Percentiles rank a stretch among this genome's conserved stretches.
Conservation (phyloP, 2,113 vertebrate genomes). For the Leucosticte australis region DNA sequence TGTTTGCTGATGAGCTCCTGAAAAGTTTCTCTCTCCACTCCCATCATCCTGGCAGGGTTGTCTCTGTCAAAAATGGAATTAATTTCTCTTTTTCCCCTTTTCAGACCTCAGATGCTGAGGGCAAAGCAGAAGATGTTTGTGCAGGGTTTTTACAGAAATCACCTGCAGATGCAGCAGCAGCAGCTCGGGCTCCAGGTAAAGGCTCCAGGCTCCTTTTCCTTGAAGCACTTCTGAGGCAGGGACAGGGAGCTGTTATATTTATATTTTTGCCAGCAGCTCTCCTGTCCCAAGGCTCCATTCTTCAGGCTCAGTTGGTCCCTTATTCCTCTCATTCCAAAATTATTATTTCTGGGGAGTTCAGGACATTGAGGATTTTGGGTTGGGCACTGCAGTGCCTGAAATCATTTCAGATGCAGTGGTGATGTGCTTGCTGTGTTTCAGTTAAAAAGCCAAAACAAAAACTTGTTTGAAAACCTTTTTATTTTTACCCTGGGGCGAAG, state of each 20-base stretch:
- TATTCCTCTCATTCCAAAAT: background rate
- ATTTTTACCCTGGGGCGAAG: background rate
- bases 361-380: background rate
- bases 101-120: constrained; percentile 51
- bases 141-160: background rate
- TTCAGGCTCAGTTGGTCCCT: background rate
- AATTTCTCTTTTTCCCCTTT: background rate
- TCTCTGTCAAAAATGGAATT: background rate
- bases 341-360: background rate
- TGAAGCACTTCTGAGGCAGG: background rate
- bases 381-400: background rate
- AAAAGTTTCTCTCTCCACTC: background rate
- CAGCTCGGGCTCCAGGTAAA: constrained; percentile 7
- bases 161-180: background rate
- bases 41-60: background rate
- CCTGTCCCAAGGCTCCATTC: background rate
- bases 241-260: accelerated
- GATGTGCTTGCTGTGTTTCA: background rate
- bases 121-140: background rate
- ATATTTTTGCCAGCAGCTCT: background rate
- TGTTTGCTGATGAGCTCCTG: background rate
- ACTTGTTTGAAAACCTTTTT: background rate
- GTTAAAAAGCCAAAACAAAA: background rate
- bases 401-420: background rate
- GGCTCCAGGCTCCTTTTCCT: background rate